phyloP scores from a whole-genome alignment of 2,888 invertebrate species.

The Leptura quadrifasciata region DNA sequence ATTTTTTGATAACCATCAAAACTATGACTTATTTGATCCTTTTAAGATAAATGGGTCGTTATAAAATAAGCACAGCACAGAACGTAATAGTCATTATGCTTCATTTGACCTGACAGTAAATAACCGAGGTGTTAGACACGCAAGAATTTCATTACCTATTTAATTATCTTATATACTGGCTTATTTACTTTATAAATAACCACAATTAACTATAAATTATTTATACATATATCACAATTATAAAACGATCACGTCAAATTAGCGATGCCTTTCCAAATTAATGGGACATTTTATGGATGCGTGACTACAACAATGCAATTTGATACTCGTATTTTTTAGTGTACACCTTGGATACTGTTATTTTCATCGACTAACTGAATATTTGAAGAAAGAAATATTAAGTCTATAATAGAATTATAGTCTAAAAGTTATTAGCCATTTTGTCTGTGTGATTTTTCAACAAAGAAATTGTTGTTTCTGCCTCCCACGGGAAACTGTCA shows the following conservation, averaged over 20 bases:
- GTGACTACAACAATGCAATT: slow-evolving; percentile 4
- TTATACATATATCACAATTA: slow-evolving; percentile 52
- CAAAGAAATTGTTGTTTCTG: too few relatives aligned
- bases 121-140: slow-evolving; percentile 39
- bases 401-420: too few relatives aligned
- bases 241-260: slow-evolving; percentile 47
- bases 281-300: background rate
- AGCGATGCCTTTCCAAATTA: slow-evolving; percentile 45
- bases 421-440: too few relatives aligned
- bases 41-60: background rate
- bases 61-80: background rate
- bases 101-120: slow-evolving; percentile 24
- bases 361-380: too few relatives aligned
- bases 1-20: background rate
- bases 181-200: slow-evolving; percentile 46
- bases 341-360: too few relatives aligned
- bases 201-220: slow-evolving; percentile 46
- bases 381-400: too few relatives aligned
- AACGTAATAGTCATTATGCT: slow-evolving; percentile 18
- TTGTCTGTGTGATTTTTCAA: too few relatives aligned
- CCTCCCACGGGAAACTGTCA: too few relatives aligned
- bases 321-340: background rate
- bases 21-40: background rate
- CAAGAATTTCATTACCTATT: slow-evolving; percentile 50
- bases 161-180: slow-evolving; percentile 47